These are phyloP conservation scores for Diplosoma virens DNA, from an alignment of 23 tunicate genomes.

Conservation along the genomic window DNA sequence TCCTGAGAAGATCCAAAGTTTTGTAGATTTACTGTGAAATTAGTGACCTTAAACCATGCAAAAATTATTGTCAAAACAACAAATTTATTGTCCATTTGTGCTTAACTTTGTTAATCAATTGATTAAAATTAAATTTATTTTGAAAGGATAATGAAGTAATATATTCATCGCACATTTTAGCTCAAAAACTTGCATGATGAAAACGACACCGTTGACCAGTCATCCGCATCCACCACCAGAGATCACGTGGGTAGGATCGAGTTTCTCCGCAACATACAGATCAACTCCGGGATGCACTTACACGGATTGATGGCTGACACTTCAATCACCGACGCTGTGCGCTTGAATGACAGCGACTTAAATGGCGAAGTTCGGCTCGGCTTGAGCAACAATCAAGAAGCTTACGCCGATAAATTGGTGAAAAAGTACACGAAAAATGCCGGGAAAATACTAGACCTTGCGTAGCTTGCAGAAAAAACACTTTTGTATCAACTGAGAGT, in stretches of 20 bases:
- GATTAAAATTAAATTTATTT: no score
- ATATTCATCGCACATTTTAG: no score
- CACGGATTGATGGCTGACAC: slow-evolving; percentile 32
- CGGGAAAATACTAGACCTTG: not conserved
- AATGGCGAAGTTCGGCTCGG: slow-evolving; percentile 37
- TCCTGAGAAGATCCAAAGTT: no score
- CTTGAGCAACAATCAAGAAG: slow-evolving; percentile 71
- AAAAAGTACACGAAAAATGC: slow-evolving; percentile 52
- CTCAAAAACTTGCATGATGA: no score
- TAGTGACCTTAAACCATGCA: no score
- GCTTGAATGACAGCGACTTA: slow-evolving; percentile 28
- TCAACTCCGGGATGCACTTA: slow-evolving; percentile 45
- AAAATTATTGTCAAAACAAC: no score
- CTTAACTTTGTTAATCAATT: no score
- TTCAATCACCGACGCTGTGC: slow-evolving; percentile 9
- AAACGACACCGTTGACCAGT: slow-evolving; percentile 38
- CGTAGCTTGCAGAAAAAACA: no score
- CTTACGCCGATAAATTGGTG: slow-evolving; percentile 70
- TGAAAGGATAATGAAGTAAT: no score
- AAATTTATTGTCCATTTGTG: no score
- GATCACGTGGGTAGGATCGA: slow-evolving; percentile 78
- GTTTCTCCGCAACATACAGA: slow-evolving; percentile 50
- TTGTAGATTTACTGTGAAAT: no score
- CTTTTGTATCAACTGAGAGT: no score
- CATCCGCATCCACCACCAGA: slow-evolving; percentile 49